Base-by-base conservation (phyloP, 2,797 vertebrate species). In the Heterohyrax brucei region DNA sequence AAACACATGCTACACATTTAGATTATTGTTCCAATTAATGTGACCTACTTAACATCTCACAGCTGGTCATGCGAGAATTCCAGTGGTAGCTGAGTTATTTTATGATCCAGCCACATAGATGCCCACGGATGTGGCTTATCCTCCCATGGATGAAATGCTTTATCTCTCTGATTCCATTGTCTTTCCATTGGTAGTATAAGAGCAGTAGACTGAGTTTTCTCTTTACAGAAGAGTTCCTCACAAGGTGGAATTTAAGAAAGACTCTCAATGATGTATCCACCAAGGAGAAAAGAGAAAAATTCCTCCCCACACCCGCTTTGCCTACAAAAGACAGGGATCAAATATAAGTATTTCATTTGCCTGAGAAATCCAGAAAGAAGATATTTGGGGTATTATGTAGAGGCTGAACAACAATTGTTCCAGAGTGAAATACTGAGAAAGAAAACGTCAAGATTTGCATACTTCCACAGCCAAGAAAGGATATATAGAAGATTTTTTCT, bases 181-280 rank as follows among this genome's bases (percentile, higher is more conserved):
- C 78, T 66, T 87, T 87, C 53, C 24, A 28, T 53, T 79, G 10
- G 13, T 89, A 79, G n/a, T 28, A 64, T 64, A 39, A 85, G 39
- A 94, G n/a, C 78, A 86, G 33, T 33, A 91, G 61, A 85, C 44
- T 64, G 73, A 88, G 18, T 33, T 7, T n/a, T 72, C 14, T 94
- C n/a, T 94, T 26, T n/a, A 4, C 24, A 70, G 88, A 1, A 59
- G 33, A 72, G 1, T 66, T 91, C 10, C 33, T 83, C 2, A 53
- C 2, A 53, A 56, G 26, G 48, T 66, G 6, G 39, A 82, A 94
- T 70, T 70, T 18, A 7, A 70, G 33, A 70, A 70, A 16, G 21
- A 66, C 8, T 88, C 13, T 89, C 14, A 66, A 10, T 14, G 53
- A 12, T 46, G 10, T 10, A 62, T 89, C 79, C 21, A 77, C 22